Conservation (phyloP, 2,113 vertebrate species). For the Anguilla japonica region DNA sequence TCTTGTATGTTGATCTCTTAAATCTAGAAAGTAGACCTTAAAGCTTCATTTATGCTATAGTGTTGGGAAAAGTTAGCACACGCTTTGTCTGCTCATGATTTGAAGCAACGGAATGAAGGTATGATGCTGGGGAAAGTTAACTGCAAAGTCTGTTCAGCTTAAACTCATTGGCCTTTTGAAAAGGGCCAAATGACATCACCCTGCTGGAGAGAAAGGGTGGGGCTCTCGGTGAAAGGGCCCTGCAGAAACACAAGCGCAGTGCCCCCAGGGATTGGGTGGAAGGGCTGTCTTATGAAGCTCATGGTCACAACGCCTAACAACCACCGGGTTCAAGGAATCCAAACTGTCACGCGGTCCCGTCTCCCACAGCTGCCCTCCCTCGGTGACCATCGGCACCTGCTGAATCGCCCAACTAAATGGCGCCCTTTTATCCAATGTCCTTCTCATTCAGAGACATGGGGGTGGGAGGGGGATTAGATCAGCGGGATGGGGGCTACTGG, state of each 20-base stretch:
- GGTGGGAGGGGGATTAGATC: neutral
- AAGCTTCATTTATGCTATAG: neutral
- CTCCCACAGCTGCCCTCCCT: too few species aligned
- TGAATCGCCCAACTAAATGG: neutral
- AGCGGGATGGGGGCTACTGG: neutral
- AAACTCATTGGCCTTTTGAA: neutral
- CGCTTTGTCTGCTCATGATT: neutral
- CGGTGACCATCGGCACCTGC: too few species aligned
- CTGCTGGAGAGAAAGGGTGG: neutral
- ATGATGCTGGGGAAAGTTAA: neutral
- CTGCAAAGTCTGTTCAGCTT: neutral
- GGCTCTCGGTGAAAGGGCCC: neutral
- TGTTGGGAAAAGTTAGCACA: neutral
- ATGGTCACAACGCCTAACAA: neutral
- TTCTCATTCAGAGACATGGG: neutral
- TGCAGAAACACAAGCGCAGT: neutral
- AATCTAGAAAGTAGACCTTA: neutral
- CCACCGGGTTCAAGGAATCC: neutral
- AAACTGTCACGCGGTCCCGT: neutral
- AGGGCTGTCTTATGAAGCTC: too few species aligned
- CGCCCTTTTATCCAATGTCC: neutral
- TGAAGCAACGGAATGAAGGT: neutral
- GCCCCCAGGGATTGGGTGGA: neutral
- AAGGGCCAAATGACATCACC: neutral
- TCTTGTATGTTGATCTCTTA: neutral